Evolutionary conservation across 2,797 vertebrate genomes (phyloP).

Genomic region (Ctenosaura bakeri): DNA sequence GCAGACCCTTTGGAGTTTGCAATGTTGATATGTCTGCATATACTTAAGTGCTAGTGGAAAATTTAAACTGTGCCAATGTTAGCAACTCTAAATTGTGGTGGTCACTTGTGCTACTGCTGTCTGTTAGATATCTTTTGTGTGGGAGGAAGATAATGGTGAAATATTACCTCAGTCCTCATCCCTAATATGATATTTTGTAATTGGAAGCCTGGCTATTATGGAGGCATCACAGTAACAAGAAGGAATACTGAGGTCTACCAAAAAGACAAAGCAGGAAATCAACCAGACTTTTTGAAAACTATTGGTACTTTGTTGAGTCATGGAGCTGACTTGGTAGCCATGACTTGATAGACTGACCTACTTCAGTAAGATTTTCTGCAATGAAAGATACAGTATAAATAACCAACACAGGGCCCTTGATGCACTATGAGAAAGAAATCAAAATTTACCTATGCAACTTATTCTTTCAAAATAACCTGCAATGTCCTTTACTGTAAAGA

Average conservation of each 20-base stretch:
- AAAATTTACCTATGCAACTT: neutral
- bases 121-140: too few species aligned
- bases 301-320: neutral
- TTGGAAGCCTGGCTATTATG: too few species aligned
- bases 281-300: neutral
- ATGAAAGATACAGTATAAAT: neutral
- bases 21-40: too few species aligned
- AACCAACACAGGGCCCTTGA: neutral
- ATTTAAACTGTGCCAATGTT: too few species aligned
- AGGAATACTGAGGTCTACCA: neutral
- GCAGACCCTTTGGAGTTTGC: too few species aligned
- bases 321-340: neutral
- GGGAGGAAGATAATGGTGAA: too few species aligned
- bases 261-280: neutral
- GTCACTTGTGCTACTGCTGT: too few species aligned
- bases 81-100: too few species aligned
- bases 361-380: neutral
- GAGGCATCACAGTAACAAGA: neutral
- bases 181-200: too few species aligned
- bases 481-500: neutral
- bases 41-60: too few species aligned
- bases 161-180: too few species aligned
- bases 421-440: neutral
- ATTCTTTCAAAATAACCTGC: neutral
- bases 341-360: neutral